Conservation (phyloP, 2,888 invertebrate species). For the Oconnorella tubifera region DNA sequence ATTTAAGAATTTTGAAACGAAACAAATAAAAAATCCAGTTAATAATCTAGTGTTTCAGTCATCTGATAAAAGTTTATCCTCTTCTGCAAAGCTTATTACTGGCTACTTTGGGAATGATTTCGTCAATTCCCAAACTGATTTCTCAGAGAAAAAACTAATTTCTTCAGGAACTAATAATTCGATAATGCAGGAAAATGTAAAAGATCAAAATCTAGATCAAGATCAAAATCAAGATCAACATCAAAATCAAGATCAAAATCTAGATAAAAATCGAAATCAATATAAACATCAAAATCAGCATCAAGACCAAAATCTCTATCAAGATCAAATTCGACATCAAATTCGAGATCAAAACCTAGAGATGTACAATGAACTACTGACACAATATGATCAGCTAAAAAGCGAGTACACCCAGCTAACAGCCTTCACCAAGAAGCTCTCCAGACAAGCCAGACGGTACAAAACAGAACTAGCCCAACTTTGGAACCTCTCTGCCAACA, state of each 20-base stretch:
- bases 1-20: no score
- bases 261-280: neutral
- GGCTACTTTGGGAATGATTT: no score
- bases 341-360: neutral
- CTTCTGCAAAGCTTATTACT: no score
- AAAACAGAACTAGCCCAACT: neutral
- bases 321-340: neutral
- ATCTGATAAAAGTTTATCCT: no score
- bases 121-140: no score
- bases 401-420: neutral
- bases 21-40: no score
- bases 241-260: neutral
- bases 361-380: neutral
- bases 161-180: neutral
- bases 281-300: neutral
- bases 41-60: no score
- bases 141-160: no score
- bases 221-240: slow-evolving; percentile 8
- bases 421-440: neutral
- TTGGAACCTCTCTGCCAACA: neutral
- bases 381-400: neutral
- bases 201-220: slow-evolving; percentile 14
- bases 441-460: neutral
- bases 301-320: neutral
- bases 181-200: neutral